Evolutionary conservation across 2,797 vertebrate species (phyloP), one percentile per base, ranked within the genome.

Genomic region (Ficedula albicollis): DNA sequence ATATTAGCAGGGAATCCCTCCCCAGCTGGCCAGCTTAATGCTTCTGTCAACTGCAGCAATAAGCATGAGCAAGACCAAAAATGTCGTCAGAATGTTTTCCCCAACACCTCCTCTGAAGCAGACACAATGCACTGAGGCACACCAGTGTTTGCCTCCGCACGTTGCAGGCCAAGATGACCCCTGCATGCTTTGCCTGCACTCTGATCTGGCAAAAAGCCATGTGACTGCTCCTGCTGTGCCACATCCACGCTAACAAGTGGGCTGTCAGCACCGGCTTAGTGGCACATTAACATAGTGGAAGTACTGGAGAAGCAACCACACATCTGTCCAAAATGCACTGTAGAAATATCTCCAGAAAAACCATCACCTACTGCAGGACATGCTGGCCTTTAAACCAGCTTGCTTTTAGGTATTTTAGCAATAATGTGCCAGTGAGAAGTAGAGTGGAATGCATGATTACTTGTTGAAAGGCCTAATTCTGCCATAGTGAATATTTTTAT

Each of bases 261-360:
- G 25, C 59, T 89, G 75, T 73, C 89, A 95, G 81, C 84, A 89
- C 16, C 44, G 63, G 84, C 59, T 91, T 49, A 87, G 60, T 30
- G 23, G 52, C 15, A 63, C 10, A 26, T 56, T 32, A 85, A 38
- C 15, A 60, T 7, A 26, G 15, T 6, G 1, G 0, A 79, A 74
- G 5, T 15, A 69, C 11, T 62, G 21, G 11, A 20, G 39, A 82
- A 66, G n/a, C 26, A 91, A 64, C 11, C 9, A 25, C 7, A 3
- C 9, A 26, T 39, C 39, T 72, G 49, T 29, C 30, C 62, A 78
- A 93, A 83, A 73, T 1, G 7, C 26, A 64, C 36, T 38, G 38
- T 5, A 66, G 11, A 58, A 15, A 49, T 13, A 39, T 7, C 15
- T 4, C 23, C 32, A 32, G 18, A 78, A 46, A 36, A 23, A 73